These are phyloP conservation scores for Neocrepidodera transversa DNA, from an alignment of 2,888 invertebrate species.

Conservation along the genomic window DNA sequence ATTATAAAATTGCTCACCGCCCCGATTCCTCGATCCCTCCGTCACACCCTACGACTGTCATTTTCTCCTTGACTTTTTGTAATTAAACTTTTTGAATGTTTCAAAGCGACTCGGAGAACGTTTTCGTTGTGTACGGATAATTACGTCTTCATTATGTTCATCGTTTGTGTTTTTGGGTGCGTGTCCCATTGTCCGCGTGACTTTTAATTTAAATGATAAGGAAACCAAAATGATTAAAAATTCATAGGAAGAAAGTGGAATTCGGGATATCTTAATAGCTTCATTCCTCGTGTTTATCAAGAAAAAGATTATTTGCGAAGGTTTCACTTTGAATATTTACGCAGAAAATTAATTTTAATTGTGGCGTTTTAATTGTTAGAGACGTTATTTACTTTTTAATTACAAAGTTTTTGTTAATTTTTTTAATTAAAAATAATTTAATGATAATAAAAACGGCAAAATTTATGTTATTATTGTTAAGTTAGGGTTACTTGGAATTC, in stretches of 20 bases:
- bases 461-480: too few relatives aligned
- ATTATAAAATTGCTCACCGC: too few relatives aligned
- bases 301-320: neutral
- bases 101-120: conserved; percentile 20
- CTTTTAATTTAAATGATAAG: conserved; percentile 30
- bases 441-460: too few relatives aligned
- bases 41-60: neutral
- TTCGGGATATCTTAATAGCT: conserved; percentile 18
- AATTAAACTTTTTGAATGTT: conserved; percentile 31
- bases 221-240: conserved; percentile 18
- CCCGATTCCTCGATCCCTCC: neutral
- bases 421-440: too few relatives aligned
- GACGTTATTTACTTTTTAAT: neutral
- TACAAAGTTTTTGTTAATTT: neutral
- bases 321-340: neutral
- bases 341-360: conserved; percentile 4
- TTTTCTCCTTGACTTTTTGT: conserved; percentile 18
- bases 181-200: conserved; percentile 26
- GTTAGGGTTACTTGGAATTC: too few relatives aligned
- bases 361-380: neutral
- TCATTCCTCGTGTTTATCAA: neutral
- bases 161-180: conserved; percentile 28
- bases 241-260: conserved; percentile 16
- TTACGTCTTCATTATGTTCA: conserved; percentile 31
- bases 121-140: conserved; percentile 28